phyloP scores from a whole-genome alignment of 2,113 vertebrate species.

The Aegotheles bennettii region DNA sequence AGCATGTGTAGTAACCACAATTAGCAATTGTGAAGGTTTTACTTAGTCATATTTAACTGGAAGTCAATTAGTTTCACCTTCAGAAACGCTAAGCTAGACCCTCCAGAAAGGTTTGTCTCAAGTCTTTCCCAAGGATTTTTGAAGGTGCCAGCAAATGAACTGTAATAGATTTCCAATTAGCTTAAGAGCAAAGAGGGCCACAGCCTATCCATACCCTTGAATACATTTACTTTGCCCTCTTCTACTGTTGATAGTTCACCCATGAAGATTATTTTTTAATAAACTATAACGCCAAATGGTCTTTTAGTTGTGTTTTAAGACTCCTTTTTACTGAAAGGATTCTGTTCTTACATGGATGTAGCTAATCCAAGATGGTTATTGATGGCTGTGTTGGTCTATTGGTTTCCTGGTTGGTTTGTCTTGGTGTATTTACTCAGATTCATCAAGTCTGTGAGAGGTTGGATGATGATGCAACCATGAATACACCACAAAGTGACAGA shows the following conservation, averaged over 20 bases:
- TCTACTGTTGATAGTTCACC: background rate
- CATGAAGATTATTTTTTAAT: background rate
- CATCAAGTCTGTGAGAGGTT: background rate
- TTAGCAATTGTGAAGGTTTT: background rate
- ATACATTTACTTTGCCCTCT: background rate
- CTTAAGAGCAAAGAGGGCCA: background rate
- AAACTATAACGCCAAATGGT: background rate
- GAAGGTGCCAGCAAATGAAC: background rate
- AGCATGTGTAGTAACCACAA: background rate
- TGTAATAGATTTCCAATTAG: background rate
- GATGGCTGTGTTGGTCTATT: background rate
- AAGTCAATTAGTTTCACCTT: background rate
- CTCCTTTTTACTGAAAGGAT: background rate
- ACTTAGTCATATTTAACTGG: background rate
- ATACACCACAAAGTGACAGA: background rate
- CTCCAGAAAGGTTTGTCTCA: background rate
- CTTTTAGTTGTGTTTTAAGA: background rate
- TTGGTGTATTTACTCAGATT: background rate
- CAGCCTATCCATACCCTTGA: background rate
- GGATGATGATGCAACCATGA: background rate
- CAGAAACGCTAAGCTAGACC: background rate
- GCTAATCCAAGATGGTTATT: background rate
- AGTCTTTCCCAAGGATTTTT: background rate
- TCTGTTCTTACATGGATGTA: background rate
- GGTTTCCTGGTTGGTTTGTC: background rate